Evolutionary conservation across 2,797 vertebrate species (phyloP).

Genomic region (Hoplostethus atlanticus): DNA sequence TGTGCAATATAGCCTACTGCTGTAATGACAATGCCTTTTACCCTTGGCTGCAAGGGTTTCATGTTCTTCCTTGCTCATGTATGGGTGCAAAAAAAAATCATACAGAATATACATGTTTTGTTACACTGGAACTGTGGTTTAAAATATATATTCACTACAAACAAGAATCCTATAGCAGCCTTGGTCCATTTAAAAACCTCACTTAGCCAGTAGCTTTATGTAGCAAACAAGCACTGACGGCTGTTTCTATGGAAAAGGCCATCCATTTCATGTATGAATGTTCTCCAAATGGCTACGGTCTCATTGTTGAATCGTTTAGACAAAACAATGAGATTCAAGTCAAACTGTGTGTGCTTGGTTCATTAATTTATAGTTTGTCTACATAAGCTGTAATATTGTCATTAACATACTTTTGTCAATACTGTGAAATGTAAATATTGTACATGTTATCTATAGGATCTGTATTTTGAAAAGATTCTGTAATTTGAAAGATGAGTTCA

Average conservation of each 20-base stretch:
- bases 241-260: constrained; percentile 1
- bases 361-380: constrained; percentile 29
- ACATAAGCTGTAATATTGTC: constrained; percentile 18
- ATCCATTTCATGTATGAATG: constrained; percentile 32
- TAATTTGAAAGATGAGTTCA: constrained; percentile 46
- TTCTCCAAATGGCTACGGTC: constrained; percentile 15
- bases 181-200: constrained; percentile 30
- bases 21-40: constrained; percentile 57
- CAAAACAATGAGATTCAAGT: constrained; percentile 11
- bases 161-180: constrained; percentile 23
- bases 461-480: constrained; percentile 49
- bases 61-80: constrained; percentile 26
- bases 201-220: constrained; percentile 67
- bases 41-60: constrained; percentile 26
- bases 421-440: constrained; percentile 64
- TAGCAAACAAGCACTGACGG: constrained; percentile 54
- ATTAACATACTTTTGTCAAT: constrained; percentile 35
- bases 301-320: constrained; percentile 13
- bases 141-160: constrained; percentile 21
- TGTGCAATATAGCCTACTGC: constrained; percentile 56
- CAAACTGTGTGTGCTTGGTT: constrained; percentile 25
- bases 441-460: constrained; percentile 49
- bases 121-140: constrained; percentile 20
- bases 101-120: constrained; percentile 3
- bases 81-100: not conserved